phyloP scores from a whole-genome alignment of 2,797 vertebrate genomes.

The Tarsius wallacei region DNA sequence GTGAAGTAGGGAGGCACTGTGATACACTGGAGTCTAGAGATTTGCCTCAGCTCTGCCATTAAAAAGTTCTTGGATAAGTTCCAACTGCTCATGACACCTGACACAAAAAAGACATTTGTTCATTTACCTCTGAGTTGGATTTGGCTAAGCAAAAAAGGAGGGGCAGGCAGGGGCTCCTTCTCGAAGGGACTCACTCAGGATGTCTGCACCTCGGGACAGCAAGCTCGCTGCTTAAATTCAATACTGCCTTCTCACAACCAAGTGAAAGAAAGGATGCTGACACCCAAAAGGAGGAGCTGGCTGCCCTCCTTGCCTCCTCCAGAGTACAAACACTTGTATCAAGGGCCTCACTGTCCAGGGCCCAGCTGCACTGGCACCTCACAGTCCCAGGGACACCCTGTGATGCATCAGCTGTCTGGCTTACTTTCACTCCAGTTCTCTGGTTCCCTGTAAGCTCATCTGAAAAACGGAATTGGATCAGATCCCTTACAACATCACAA shows the following conservation, averaged over 20 bases:
- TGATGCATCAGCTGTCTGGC: slow-evolving; percentile 36
- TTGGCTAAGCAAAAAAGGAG: slow-evolving; percentile 21
- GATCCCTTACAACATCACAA: slow-evolving; percentile 12
- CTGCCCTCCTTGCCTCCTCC: slow-evolving; percentile 32
- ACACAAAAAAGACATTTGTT: slow-evolving; percentile 56
- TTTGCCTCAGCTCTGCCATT: background rate
- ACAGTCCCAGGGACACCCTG: background rate
- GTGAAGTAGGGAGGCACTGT: background rate
- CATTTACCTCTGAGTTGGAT: slow-evolving; percentile 17
- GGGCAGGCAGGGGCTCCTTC: background rate
- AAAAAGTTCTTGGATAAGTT: slow-evolving; percentile 7
- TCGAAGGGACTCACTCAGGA: background rate
- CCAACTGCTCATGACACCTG: background rate
- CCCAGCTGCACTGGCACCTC: slow-evolving; percentile 43
- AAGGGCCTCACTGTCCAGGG: slow-evolving; percentile 42
- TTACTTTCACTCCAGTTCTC: slow-evolving; percentile 42
- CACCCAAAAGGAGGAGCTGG: slow-evolving; percentile 12
- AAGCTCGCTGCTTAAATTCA: slow-evolving; percentile 11
- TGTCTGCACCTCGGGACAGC: background rate
- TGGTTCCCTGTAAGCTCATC: background rate
- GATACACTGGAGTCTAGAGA: background rate
- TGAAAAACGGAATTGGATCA: slow-evolving; percentile 43
- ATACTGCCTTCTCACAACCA: slow-evolving; percentile 24
- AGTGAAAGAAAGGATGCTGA: background rate
- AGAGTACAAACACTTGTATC: background rate